Base-by-base conservation (phyloP, 2,888 invertebrate genomes). In the Tenthredo distinguenda region DNA sequence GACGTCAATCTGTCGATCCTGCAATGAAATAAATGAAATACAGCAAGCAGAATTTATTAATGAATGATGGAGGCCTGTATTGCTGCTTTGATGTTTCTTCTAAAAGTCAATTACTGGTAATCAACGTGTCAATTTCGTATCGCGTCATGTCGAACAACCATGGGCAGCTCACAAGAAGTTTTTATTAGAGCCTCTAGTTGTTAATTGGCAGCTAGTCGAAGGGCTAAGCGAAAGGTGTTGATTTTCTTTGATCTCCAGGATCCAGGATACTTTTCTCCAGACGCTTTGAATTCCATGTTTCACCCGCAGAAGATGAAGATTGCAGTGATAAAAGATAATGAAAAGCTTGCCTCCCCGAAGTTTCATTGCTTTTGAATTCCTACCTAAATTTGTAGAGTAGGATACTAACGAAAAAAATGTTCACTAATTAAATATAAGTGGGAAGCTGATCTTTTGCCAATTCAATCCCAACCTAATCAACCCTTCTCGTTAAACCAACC, bases 241-340 rank as follows among this genome's bases (percentile, higher is more conserved):
- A 62, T 81, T 62, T 62, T 62, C 40, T 81, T 26, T 81, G 21
- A 81, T 40, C 81, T 62, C 7, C 18, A 3, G 18, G 62, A 81
- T 62, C 62, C 37, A 40, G 37, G 6, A 37, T 40, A 37, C 62
- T 26, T 50, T 62, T 40, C 62, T 62, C 40, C 37, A 50, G 34
- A 79, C 10, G n/a, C 34, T 55, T 37, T 79, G 55, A 79, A 31
- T 47, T 47, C 26, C 21, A 26, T 12, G 26, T 79, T 34, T 37
- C 34, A 79, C 37, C n/a, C 47, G 26, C n/a, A 43, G 47, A 43
- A 76, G n/a, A 47, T 47, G 76, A 18, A n/a, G 18, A 50, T 62
- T 37, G 0, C 58, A 15, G 21, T 26, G 62, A 81, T 81, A 62
- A 81, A 6, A 77, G 21, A n/a, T 74, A 43, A 74, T 74, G n/a